Base-by-base conservation (phyloP, 2,113 vertebrate genomes). In the Melanerpes formicivorus region DNA sequence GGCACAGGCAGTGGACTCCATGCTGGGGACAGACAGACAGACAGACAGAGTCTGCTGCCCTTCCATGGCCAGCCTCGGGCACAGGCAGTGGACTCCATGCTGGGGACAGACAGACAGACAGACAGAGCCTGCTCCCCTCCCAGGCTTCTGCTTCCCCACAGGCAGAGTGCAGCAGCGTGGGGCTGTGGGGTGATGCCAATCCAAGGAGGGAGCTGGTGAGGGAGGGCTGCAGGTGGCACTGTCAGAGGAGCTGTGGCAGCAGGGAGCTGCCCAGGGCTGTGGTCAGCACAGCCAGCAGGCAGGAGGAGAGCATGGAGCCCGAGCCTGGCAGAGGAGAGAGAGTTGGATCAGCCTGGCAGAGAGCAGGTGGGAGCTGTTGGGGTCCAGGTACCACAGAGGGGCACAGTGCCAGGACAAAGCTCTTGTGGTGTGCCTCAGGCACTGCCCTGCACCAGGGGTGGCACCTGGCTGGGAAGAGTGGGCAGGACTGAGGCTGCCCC, bases 151-250 rank as follows among this genome's bases (percentile, higher is more conserved):
- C 44, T n/a, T n/a, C n/a, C n/a, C n/a, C n/a, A n/a, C n/a, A n/a
- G n/a, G n/a, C n/a, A n/a, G n/a, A n/a, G n/a, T n/a, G n/a, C 54
- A 8, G 52, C 3, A 3, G 52, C 0, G 0, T 12, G 16, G 0
- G 6, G 8, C 46, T 4, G 73, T 27, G n/a, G 75, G 52, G 5
- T 10, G 37, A 29, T 27, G 70, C 21, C 5, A 3, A 7, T 13
- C 4, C 9, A 12, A 71, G 78, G 74, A 59, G 74, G 62, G n/a
- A 1, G 18, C 10, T 1, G 1, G 14, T 2, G 40, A 22, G 55
- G 0, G 2, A 0, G 40, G 34, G 55, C 74, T 11, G 48, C n/a
- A 9, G 86, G 16, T 1, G 52, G 18, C 48, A 3, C 30, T 6
- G 14, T 96, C 94, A 97, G 79, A 90, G 95, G 13, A 95, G 85